phyloP scores from a whole-genome alignment of 1,140 invertebrate genomes.

The Heliconius eleuchia region DNA sequence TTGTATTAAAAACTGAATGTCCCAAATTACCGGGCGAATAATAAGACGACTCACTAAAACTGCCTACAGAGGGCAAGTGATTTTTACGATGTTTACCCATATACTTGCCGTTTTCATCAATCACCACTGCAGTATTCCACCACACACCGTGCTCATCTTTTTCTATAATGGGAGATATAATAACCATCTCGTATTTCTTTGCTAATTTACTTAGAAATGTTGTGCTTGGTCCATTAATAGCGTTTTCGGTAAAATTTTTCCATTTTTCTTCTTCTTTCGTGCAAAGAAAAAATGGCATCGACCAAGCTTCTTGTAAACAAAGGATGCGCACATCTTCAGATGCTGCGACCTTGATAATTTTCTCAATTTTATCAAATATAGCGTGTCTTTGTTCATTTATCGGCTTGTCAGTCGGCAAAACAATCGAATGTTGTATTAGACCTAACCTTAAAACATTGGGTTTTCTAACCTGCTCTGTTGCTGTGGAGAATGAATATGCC shows the following conservation, averaged over 20 bases:
- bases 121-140: conserved; percentile 98
- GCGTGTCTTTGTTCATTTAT: conserved; percentile 90
- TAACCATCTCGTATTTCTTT: conserved; percentile 94
- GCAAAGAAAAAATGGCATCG: conserved; percentile 99
- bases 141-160: conserved; percentile 92
- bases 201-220: conserved; percentile 90
- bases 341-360: conserved; percentile 91
- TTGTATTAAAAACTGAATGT: conserved; percentile 95
- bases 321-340: conserved; percentile 92
- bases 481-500: conserved; percentile 86
- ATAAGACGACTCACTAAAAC: conserved; percentile 99
- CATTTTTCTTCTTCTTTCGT: conserved; percentile 97
- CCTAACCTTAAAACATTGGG: conserved; percentile 90
- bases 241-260: conserved; percentile 97
- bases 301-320: conserved; percentile 98
- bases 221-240: conserved; percentile 93
- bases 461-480: conserved; percentile 84
- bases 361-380: conserved; percentile 88
- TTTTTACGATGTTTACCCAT: conserved; percentile 98
- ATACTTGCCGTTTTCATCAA: conserved; percentile 91
- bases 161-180: conserved; percentile 97
- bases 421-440: conserved; percentile 94
- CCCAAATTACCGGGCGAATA: conserved; percentile 97
- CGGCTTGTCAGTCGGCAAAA: conserved; percentile 87
- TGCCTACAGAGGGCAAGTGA: conserved; percentile 97